Conservation (phyloP, 2,797 vertebrate genomes). For the Sebastes aleutianus region DNA sequence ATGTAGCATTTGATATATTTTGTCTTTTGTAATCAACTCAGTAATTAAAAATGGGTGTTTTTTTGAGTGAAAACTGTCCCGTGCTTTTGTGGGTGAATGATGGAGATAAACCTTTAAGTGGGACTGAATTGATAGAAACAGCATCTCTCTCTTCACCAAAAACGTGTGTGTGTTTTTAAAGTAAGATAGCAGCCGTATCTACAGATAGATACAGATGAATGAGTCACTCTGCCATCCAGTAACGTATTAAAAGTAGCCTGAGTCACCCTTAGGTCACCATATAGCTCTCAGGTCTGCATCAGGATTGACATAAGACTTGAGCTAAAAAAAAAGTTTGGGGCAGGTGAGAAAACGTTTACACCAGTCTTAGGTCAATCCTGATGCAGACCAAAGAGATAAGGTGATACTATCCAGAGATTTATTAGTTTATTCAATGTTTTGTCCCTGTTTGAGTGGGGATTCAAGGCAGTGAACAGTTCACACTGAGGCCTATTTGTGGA, state of each 20-base stretch:
- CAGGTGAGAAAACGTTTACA: too few relatives aligned
- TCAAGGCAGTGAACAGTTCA: conserved; percentile 22
- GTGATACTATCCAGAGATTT: not conserved
- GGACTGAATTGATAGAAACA: not conserved
- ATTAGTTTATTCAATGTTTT: conserved; percentile 34
- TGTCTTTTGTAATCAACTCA: conserved; percentile 5
- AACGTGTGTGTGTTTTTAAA: not conserved
- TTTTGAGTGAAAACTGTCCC: conserved; percentile 1
- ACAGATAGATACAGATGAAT: not conserved
- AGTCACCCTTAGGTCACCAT: conserved; percentile 8
- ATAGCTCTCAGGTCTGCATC: not conserved
- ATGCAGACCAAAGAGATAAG: too few relatives aligned
- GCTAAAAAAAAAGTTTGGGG: too few relatives aligned
- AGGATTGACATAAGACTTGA: not conserved
- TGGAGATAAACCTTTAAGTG: not conserved
- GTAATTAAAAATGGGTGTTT: conserved; percentile 36
- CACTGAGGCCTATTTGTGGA: conserved; percentile 71
- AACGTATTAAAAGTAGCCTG: conserved; percentile 3
- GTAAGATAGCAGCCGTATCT: not conserved
- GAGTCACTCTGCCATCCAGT: conserved; percentile 12
- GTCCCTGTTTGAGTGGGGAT: conserved; percentile 21
- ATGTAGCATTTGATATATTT: conserved; percentile 6
- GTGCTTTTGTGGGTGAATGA: conserved; percentile 5
- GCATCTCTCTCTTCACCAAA: not conserved
- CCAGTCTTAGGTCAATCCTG: too few relatives aligned